These are phyloP conservation scores for Artemia franciscana DNA, from an alignment of 1,140 invertebrate species.

Conservation along the genomic window DNA sequence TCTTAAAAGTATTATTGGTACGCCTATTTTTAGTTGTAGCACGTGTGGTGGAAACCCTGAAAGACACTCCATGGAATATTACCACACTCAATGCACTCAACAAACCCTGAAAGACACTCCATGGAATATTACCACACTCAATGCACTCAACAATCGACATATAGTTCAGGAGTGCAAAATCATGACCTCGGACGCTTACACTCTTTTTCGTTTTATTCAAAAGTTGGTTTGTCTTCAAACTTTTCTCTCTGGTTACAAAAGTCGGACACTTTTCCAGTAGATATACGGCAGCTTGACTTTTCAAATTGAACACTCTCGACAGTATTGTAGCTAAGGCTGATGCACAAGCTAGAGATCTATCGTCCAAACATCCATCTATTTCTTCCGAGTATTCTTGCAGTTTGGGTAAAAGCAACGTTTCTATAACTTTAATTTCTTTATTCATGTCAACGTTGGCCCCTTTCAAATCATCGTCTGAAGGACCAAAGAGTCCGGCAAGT, in stretches of 20 bases:
- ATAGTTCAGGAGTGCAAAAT: constrained; percentile 67
- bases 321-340: constrained; percentile 55
- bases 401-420: constrained; percentile 43
- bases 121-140: constrained; percentile 72
- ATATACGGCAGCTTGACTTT: constrained; percentile 25
- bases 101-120: constrained; percentile 80
- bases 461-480: constrained; percentile 50
- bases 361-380: constrained; percentile 21
- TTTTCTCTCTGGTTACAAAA: constrained; percentile 63
- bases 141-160: constrained; percentile 72
- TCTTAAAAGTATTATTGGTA: too few species aligned
- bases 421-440: constrained; percentile 47
- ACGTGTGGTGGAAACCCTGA: too few species aligned
- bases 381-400: constrained; percentile 42
- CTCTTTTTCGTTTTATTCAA: constrained; percentile 39
- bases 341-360: constrained; percentile 39
- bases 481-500: constrained; percentile 68
- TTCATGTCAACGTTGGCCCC: constrained; percentile 55
- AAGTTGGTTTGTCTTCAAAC: constrained; percentile 41
- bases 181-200: constrained; percentile 59
- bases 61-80: too few species aligned
- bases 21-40: too few species aligned
- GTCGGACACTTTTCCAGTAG: constrained; percentile 41
- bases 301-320: constrained; percentile 39
- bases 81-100: too few species aligned